These are phyloP conservation scores for Wiebesia pumilae DNA, from an alignment of 1,140 invertebrate genomes.

Conservation along the genomic window DNA sequence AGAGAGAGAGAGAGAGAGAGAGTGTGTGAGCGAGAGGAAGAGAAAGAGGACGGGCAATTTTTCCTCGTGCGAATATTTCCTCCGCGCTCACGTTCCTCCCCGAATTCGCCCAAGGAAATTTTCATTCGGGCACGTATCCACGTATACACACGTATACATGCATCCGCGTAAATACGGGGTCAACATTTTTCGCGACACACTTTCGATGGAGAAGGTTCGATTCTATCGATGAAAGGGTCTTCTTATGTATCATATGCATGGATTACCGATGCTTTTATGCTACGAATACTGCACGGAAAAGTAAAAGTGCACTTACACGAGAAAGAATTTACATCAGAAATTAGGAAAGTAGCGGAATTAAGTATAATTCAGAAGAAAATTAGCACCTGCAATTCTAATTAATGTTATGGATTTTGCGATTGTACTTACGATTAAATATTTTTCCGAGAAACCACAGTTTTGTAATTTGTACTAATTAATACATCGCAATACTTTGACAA, in stretches of 20 bases:
- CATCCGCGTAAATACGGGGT: background rate
- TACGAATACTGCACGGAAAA: background rate
- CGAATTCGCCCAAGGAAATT: background rate
- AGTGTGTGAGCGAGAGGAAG: background rate
- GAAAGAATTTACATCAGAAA: background rate
- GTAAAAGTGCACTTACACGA: background rate
- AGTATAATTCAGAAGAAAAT: no score
- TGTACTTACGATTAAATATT: no score
- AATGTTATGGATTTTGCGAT: no score
- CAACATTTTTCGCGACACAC: constrained; percentile 4
- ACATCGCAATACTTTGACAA: no score
- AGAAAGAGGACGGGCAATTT: background rate
- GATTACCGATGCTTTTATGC: background rate
- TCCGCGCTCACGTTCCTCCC: background rate
- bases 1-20: constrained; percentile 2
- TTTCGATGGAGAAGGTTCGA: constrained; percentile 17
- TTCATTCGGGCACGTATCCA: background rate
- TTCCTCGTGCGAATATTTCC: constrained; percentile 24
- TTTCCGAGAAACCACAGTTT: no score
- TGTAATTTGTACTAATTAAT: no score
- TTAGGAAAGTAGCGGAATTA: background rate
- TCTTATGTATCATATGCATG: constrained; percentile 11
- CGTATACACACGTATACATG: background rate
- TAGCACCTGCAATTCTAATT: no score
- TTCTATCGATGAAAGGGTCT: background rate